A percentile compares a stretch with the other conserved stretches of the same genome.
Conservation (phyloP, 2,113 vertebrate species). For the Onychostruthus taczanowskii region DNA sequence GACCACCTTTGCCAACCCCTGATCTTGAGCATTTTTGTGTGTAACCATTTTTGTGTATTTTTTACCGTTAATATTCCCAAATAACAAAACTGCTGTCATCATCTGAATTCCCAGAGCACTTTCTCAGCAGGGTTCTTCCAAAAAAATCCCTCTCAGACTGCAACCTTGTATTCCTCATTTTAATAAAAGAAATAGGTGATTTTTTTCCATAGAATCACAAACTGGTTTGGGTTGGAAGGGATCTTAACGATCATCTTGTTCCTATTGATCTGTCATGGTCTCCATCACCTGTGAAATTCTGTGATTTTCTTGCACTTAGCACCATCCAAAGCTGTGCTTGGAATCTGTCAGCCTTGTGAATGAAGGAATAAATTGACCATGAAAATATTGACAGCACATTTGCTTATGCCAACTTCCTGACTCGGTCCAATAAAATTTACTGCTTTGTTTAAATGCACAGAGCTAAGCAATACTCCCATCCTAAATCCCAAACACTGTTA, state of each 20-base stretch:
- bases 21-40: not conserved
- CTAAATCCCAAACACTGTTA: not conserved
- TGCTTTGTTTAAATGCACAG: accelerated
- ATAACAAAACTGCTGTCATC: not conserved
- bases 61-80: accelerated
- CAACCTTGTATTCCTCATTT: not conserved
- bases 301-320: not conserved
- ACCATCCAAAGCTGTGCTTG: not conserved
- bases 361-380: not conserved
- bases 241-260: not conserved
- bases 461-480: not conserved
- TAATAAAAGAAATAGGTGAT: not conserved
- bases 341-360: not conserved
- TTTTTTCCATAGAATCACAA: not conserved
- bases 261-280: not conserved
- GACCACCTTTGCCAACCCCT: not conserved
- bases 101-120: not conserved
- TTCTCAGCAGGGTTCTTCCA: not conserved
- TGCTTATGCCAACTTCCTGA: not conserved
- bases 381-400: not conserved
- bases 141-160: not conserved
- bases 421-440: not conserved
- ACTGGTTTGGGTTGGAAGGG: not conserved
- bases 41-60: not conserved
- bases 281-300: not conserved